These are phyloP conservation scores for Podarcis lilfordi DNA, from an alignment of 2,797 vertebrate genomes.

Conservation along the genomic window DNA sequence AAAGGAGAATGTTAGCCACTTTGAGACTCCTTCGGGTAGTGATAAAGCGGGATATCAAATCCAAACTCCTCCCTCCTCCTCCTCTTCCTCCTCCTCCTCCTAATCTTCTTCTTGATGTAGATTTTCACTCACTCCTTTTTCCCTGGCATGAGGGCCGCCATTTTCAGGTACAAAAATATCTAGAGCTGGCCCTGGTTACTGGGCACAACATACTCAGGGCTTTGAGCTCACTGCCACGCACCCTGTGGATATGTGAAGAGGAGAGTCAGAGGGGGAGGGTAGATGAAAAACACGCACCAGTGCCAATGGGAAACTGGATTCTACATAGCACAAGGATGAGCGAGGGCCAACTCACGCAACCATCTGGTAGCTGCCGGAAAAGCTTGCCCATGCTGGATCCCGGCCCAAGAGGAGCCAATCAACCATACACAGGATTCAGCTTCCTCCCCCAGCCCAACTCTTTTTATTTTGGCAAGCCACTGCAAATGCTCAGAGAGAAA, in stretches of 20 bases:
- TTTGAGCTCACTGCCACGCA: neutral
- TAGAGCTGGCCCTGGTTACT: no score
- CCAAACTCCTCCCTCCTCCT: no score
- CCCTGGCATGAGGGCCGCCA: no score
- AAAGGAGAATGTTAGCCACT: no score
- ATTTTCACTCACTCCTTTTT: no score
- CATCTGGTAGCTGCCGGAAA: constrained; percentile 33
- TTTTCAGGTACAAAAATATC: no score
- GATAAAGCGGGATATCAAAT: no score
- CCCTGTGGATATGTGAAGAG: neutral
- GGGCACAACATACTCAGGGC: neutral
- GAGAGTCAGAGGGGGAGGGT: neutral
- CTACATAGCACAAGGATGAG: neutral
- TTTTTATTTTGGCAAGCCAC: neutral
- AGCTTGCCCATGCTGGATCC: neutral
- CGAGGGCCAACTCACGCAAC: constrained; percentile 8
- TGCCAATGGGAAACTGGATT: constrained; percentile 15
- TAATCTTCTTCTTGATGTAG: no score
- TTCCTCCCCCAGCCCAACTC: neutral
- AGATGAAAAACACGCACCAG: neutral
- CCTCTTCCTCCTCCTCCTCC: no score
- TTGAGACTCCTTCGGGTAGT: no score
- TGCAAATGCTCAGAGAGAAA: neutral
- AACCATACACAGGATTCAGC: neutral
- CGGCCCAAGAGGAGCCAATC: constrained; percentile 6